Base-by-base conservation (phyloP, 2,797 vertebrate genomes). In the Acrocephalus scirpaceus region DNA sequence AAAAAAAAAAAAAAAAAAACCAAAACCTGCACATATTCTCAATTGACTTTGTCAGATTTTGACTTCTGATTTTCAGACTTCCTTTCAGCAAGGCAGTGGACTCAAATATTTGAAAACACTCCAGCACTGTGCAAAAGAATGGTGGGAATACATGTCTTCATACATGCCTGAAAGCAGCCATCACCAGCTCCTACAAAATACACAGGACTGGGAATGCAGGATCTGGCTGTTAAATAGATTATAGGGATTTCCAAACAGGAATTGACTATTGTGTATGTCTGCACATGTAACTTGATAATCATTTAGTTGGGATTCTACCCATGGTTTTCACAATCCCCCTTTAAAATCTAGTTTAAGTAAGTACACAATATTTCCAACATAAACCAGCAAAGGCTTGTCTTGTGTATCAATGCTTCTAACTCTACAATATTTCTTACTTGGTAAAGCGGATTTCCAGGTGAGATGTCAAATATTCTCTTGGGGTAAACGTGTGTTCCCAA, bases 391-490 rank as follows among this genome's bases (percentile, higher is more conserved):
- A 67, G 48, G 14, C 11, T 66, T 67, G 32, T 85, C 17, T 58
- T 40, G 29, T 23, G 16, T 8, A 61, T 18, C 19, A 58, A 3
- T 19, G 47, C 20, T 60, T 64, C 42, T 7, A 29, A 71, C 16
- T 79, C 54, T 6, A 60, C 51, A 69, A 4, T 57, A 18, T 93
- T 82, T 96, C 98, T 99, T 98, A 99, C 99, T 99, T 99, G 97
- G 99, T 99, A 86, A 99, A 99, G 92, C 99, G 98, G 95, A 99
- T 99, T 98, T 99, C 99, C 98, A 99, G 98, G 97, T 99, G 99
- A 32, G 99, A 99, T 29, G 99, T 99, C 97, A 99, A 98, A 95
- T 99, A 99, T 94, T 99, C 99, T 74, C 99, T 98, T 4, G 99
- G 99, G 5, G 99, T 99, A 97, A 99, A 99, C 1, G 99, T 99